Conservation (phyloP, 2,113 vertebrate species). For the Psammodynastes pulverulentus region DNA sequence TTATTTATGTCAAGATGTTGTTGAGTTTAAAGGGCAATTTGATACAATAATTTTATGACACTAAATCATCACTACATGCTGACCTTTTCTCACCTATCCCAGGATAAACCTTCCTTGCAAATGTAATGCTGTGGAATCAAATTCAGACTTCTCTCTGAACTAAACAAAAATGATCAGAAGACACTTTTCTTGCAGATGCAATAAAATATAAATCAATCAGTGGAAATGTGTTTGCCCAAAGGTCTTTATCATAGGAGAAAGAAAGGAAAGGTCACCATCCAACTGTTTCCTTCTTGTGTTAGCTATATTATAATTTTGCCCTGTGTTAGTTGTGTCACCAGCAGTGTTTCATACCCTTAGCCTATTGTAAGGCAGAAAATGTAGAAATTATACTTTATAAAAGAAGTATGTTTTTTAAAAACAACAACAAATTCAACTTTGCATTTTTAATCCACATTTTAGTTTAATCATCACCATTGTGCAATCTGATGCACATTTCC, state of each 20-base stretch:
- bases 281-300: not conserved
- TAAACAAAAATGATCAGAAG: not conserved
- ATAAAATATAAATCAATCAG: slow-evolving; percentile 2
- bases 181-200: not conserved
- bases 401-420: too few species aligned
- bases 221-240: not conserved
- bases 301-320: not conserved
- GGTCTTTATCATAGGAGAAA: not conserved
- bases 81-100: slow-evolving; percentile 3
- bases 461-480: too few species aligned
- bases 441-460: too few species aligned
- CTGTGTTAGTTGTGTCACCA: not conserved
- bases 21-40: not conserved
- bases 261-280: slow-evolving; percentile 1
- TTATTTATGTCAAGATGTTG: not conserved
- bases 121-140: not conserved
- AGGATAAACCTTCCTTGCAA: slow-evolving; percentile 1
- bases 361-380: not conserved
- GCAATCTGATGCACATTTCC: too few species aligned
- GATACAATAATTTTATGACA: not conserved
- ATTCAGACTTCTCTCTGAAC: not conserved
- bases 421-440: too few species aligned
- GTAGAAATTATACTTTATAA: too few species aligned
- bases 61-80: slow-evolving; percentile 1
- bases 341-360: not conserved